Conservation (phyloP, 2,797 vertebrate genomes). For the Xenops minutus region DNA sequence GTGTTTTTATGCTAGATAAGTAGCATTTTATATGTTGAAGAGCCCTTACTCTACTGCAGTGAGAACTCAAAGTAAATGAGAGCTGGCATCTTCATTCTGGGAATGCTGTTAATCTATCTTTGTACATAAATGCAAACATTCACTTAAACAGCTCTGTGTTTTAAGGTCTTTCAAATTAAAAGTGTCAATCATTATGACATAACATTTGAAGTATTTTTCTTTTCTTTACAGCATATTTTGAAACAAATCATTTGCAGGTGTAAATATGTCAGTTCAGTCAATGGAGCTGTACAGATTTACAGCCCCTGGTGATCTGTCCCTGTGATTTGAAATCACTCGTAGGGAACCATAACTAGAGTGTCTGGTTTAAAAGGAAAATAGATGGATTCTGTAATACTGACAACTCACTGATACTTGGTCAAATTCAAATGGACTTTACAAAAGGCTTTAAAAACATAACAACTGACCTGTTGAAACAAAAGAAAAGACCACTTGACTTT, state of each 20-base stretch:
- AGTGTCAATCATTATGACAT: not conserved
- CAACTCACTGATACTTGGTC: not conserved
- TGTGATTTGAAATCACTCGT: not conserved
- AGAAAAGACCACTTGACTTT: not conserved
- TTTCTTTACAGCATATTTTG: conserved; percentile 5
- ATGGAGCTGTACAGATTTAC: not conserved
- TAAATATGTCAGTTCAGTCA: not conserved
- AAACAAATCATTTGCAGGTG: not conserved
- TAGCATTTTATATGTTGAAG: not conserved
- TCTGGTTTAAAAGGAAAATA: not conserved
- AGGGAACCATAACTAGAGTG: not conserved
- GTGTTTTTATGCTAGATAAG: not conserved
- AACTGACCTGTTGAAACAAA: not conserved
- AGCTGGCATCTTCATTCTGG: not conserved
- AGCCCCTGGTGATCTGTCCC: not conserved
- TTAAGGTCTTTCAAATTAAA: not conserved
- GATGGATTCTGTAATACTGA: not conserved
- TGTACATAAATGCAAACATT: not conserved
- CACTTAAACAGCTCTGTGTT: not conserved
- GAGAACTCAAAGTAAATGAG: not conserved
- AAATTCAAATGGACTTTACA: not conserved
- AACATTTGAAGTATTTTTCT: not conserved
- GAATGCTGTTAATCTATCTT: not conserved
- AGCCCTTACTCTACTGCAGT: not conserved
- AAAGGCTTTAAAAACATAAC: not conserved